Conservation (phyloP, 2,888 invertebrate species). For the Agriopis aurantiaria region DNA sequence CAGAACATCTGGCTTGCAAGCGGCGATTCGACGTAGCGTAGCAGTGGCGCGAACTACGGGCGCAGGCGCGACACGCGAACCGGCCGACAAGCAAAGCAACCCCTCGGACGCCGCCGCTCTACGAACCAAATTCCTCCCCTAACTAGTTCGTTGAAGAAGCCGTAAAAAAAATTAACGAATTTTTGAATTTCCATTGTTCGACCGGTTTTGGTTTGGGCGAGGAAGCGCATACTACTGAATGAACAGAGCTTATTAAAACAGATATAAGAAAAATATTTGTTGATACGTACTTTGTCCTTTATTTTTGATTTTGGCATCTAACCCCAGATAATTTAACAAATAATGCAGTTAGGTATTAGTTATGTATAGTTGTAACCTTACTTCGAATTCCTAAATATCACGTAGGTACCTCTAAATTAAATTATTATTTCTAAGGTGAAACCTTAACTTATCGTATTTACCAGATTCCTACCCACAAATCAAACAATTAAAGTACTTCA, state of each 20-base stretch:
- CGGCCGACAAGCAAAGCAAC: slow-evolving; percentile 78
- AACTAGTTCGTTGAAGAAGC: slow-evolving; percentile 73
- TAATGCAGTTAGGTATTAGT: no score
- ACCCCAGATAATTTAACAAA: no score
- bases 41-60: slow-evolving; percentile 86
- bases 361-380: no score
- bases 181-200: slow-evolving; percentile 78
- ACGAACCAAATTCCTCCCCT: slow-evolving; percentile 78
- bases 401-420: no score
- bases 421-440: no score
- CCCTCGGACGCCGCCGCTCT: slow-evolving; percentile 76
- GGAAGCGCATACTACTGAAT: slow-evolving; percentile 28
- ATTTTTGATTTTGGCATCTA: no score
- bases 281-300: no score
- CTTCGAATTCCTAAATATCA: no score
- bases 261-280: not conserved
- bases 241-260: not conserved
- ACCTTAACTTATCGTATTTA: no score
- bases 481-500: no score
- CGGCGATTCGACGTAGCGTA: slow-evolving; percentile 63
- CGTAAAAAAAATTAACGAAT: slow-evolving; percentile 85
- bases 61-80: slow-evolving; percentile 84
- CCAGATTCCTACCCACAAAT: no score
- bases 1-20: slow-evolving; percentile 85
- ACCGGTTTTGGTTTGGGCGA: slow-evolving; percentile 75